Base-by-base conservation (phyloP, 2,113 vertebrate genomes). In the Cryptomyrus ogoouensis region DNA sequence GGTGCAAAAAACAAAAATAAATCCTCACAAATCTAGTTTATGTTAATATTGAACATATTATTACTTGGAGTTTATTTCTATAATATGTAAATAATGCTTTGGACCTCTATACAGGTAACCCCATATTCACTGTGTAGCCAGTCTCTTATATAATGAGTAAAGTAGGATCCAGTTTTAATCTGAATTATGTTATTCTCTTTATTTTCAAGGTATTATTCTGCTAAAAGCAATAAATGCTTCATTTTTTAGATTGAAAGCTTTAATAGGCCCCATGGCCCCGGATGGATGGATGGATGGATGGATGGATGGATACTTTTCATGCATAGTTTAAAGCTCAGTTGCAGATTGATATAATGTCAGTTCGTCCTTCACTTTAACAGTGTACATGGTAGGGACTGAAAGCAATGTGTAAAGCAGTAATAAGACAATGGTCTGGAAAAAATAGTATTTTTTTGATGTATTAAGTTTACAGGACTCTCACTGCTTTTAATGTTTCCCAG, bases 401-500 rank as follows among this genome's bases (percentile, higher is more conserved):
- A 80, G 74, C 35, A 80, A 80, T 5, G 62, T 56, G 17, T 66
- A 90, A 84, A 52, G 46, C 44, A 47, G 83, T 21, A 80, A 80
- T 84, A 46, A 47, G 44, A 46, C 83, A 84, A 84, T 84, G 53
- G 35, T 35, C 74, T 53, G 89, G 52, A 91, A 90, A 90, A 85
- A 89, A n/a, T 50, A 88, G 42, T 42, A 62, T 9, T 44, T 50
- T 53, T 46, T 80, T 66, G 62, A 90, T 90, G 56, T 44, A 39
- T 56, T 89, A 80, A 70, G 56, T 88, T 85, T 89, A 83, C 77
- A 88, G 53, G 89, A 74, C 56, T 62, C 89, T 50, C 42, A 85
- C 47, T 87, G 90, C 83, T 35, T 4, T 47, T 92, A 92, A 93
- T 93, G 70, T 87, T 74, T 90, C 88, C 92, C 92, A 91, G 91